These are phyloP conservation scores for Drosophila buzzatii DNA, from an alignment of 2,888 invertebrate species.

Conservation along the genomic window DNA sequence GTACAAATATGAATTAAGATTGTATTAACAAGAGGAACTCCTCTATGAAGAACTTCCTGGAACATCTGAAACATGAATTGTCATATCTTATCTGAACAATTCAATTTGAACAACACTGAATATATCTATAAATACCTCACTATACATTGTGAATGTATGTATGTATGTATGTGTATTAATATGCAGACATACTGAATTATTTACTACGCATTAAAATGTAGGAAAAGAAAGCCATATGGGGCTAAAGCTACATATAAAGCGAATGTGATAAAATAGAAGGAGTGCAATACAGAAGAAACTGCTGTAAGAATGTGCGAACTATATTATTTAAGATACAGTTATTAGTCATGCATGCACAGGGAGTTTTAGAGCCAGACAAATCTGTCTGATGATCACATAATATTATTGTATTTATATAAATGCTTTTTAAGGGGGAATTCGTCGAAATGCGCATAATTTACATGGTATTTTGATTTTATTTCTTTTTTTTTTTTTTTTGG, in stretches of 20 bases:
- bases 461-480: slow-evolving; percentile 14
- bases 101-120: slow-evolving; percentile 23
- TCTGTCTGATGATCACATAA: slow-evolving; percentile 32
- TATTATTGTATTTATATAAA: slow-evolving; percentile 4
- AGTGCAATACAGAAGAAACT: slow-evolving; percentile 24
- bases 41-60: background rate
- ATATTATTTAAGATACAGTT: slow-evolving; percentile 39
- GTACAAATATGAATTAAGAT: slow-evolving; percentile 2
- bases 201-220: slow-evolving; percentile 14
- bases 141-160: background rate
- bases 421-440: slow-evolving; percentile 28
- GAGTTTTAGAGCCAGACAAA: slow-evolving; percentile 7
- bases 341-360: slow-evolving; percentile 54
- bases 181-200: background rate
- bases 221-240: slow-evolving; percentile 41
- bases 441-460: slow-evolving; percentile 39
- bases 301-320: slow-evolving; percentile 28
- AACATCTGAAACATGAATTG: slow-evolving; percentile 1
- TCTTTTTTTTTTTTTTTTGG: slow-evolving; percentile 6
- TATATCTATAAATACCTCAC: slow-evolving; percentile 1
- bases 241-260: background rate
- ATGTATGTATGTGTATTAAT: background rate
- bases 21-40: background rate
- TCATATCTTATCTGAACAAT: slow-evolving; percentile 32
- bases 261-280: slow-evolving; percentile 19